Percentiles rank a stretch among this genome's conserved stretches.
Conservation (phyloP, 2,113 vertebrate species). For the Vulpes vulpes region DNA sequence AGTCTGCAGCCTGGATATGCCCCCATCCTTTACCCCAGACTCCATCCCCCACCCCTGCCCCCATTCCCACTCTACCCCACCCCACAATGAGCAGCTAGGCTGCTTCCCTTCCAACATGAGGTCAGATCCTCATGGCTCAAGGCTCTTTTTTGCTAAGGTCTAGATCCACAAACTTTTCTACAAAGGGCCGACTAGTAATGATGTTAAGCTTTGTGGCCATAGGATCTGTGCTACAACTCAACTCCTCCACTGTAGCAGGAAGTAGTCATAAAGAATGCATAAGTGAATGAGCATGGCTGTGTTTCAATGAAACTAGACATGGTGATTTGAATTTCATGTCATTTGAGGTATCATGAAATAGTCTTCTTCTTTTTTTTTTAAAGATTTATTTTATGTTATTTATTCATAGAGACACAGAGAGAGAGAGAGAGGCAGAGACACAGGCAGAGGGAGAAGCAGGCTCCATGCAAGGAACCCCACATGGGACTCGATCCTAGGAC, state of each 20-base stretch:
- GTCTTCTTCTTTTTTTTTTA: neutral
- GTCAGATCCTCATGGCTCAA: neutral
- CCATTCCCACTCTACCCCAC: neutral
- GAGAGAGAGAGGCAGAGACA: too few species aligned
- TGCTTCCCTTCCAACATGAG: neutral
- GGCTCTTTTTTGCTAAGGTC: neutral
- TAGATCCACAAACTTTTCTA: neutral
- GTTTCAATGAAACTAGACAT: slow-evolving; percentile 21
- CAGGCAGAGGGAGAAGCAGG: too few species aligned
- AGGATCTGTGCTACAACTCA: neutral
- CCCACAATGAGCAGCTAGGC: neutral
- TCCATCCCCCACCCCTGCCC: neutral
- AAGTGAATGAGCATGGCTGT: neutral
- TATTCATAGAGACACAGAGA: too few species aligned
- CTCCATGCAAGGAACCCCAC: too few species aligned
- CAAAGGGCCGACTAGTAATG: neutral
- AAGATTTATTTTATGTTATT: too few species aligned
- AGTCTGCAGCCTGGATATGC: neutral
- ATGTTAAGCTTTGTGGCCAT: neutral
- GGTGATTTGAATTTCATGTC: neutral
- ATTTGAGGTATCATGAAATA: neutral
- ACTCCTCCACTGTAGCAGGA: neutral
- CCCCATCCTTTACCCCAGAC: neutral
- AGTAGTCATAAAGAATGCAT: neutral
- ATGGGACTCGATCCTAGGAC: too few species aligned